phyloP scores from a whole-genome alignment of 1,140 invertebrate genomes.

The Drosophila suzukii region DNA sequence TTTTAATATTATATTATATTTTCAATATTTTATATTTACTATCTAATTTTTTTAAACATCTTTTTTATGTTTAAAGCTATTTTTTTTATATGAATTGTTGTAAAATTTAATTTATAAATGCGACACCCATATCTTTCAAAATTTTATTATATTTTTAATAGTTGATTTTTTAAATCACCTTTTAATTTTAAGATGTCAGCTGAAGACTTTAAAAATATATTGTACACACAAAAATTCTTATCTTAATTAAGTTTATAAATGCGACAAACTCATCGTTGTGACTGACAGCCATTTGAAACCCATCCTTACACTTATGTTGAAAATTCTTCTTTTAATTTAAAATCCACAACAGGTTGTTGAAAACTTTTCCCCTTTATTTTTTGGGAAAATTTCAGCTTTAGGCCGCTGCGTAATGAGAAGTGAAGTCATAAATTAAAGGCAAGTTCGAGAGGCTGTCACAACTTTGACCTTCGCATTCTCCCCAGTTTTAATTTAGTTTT shows the following conservation, averaged over 20 bases:
- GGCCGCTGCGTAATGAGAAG: constrained; percentile 25
- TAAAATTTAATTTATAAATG: background rate
- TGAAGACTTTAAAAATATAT: no score
- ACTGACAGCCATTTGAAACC: background rate
- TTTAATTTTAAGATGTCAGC: no score
- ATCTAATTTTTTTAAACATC: no score
- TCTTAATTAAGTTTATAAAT: background rate
- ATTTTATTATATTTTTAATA: no score
- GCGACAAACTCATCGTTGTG: background rate
- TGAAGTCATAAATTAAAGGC: constrained; percentile 50
- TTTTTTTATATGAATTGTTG: background rate
- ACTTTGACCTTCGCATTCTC: constrained; percentile 50
- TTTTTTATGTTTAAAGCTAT: background rate
- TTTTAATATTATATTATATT: no score
- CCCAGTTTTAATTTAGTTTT: constrained; percentile 56
- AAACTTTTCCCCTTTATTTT: constrained; percentile 3
- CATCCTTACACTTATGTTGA: background rate
- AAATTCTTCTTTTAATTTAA: background rate
- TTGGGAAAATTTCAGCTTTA: constrained; percentile 1
- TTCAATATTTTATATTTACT: background rate
- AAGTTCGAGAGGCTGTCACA: constrained; percentile 47
- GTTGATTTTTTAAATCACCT: no score
- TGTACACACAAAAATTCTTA: background rate
- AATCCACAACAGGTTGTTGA: constrained; percentile 5
- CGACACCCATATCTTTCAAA: no score